These are phyloP conservation scores for Azorinus chamasolen DNA, from an alignment of 2,888 invertebrate species.

Conservation along the genomic window DNA sequence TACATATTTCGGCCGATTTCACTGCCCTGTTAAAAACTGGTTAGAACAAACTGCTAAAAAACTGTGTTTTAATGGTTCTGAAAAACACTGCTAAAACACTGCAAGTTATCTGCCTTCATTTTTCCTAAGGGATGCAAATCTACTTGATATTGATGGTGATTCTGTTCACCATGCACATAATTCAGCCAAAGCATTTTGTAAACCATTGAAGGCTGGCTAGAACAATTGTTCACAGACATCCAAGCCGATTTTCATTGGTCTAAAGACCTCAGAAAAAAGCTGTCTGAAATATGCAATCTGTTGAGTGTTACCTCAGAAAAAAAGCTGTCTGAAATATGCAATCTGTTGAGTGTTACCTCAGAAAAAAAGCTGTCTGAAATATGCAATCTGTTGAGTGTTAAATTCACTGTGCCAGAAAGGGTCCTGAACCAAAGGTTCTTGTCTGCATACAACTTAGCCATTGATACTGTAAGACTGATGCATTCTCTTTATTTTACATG, in stretches of 20 bases:
- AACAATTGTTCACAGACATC: constrained; percentile 59
- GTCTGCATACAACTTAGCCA: constrained; percentile 60
- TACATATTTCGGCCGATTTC: no score
- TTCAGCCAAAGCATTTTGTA: constrained; percentile 67
- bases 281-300: no score
- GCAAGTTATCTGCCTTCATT: no score
- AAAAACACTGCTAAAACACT: no score
- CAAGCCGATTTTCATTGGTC: constrained; percentile 69
- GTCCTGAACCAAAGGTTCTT: constrained; percentile 64
- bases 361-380: no score
- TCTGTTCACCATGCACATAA: constrained; percentile 71
- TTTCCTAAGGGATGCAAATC: no score
- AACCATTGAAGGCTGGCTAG: constrained; percentile 50
- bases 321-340: no score
- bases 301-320: no score
- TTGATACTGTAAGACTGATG: constrained; percentile 55
- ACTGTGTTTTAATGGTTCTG: no score
- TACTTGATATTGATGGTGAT: constrained; percentile 73
- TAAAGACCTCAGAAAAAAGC: constrained; percentile 45
- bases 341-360: no score
- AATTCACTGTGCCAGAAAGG: constrained; percentile 52
- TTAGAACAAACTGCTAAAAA: no score
- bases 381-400: constrained; percentile 44
- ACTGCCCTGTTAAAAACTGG: no score
- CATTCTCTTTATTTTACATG: constrained; percentile 55